Evolutionary conservation across 2,888 invertebrate species (phyloP), one percentile per base, ranked within the genome.

Genomic region (Spodoptera picta): DNA sequence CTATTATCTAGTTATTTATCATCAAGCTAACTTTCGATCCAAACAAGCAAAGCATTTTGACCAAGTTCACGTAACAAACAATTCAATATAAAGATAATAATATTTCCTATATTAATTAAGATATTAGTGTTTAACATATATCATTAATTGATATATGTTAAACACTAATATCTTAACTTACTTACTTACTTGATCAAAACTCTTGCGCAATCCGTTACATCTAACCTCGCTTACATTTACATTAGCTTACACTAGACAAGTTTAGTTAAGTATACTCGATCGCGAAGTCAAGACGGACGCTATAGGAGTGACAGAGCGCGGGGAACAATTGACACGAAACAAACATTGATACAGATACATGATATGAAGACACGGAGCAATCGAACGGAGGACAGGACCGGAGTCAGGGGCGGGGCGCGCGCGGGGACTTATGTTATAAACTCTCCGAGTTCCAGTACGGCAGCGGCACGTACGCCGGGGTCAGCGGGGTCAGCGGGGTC

Each of bases 391-490:
- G 9, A 24, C 5, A n/a, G 59, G 41, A 19, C 56, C 45, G 45
- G 49, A 27, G 47, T 12, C 48, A 12, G 41, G 23, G 42, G 42
- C 47, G 4, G 41, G 27, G 43, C 5, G 48, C 57, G 45, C 27
- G 59, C 5, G 36, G 6, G 61, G 51, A 45, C 70, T 53, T 72
- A 60, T 83, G 87, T 86, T 87, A 87, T 87, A 87, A 87, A 31
- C 78, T 78, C 76, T 83, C 80, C 3, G 80, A 58, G 64, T 73
- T 86, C 87, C 89, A 88, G 83, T 84, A 86, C 69, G 79, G 78
- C 79, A 77, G 63, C 19, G 49, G 42, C 43, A 57, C 50, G 62
- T 68, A 49, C 54, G 56, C 42, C 9, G 61, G 50, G 54, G 53
- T 7, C 59, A 44, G 42, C 46, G 69, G 55, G 68, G 61, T 54